A percentile compares a stretch with the other conserved stretches of the same genome.
These are phyloP conservation scores for Halichoerus grypus DNA, from an alignment of 2,113 vertebrate genomes.

Conservation along the genomic window DNA sequence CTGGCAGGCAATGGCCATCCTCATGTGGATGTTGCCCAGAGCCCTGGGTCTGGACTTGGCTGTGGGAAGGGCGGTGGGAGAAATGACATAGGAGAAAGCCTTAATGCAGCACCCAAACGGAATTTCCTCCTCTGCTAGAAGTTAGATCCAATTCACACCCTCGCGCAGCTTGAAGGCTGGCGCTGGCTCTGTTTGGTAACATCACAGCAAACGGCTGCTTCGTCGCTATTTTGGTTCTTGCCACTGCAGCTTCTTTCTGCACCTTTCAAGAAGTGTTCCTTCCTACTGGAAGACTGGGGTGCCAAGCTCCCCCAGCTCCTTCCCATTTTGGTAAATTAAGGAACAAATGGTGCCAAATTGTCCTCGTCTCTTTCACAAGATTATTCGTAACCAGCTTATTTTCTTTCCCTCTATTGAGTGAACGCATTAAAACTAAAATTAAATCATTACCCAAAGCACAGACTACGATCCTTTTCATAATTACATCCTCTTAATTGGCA, in stretches of 20 bases:
- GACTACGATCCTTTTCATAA: constrained; percentile 84
- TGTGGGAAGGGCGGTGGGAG: not conserved
- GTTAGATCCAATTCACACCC: constrained; percentile 47
- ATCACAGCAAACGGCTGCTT: not conserved
- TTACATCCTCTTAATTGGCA: constrained; percentile 88
- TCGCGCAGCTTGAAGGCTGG: not conserved
- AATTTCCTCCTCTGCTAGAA: not conserved
- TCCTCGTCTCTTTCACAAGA: constrained; percentile 78
- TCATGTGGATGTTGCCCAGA: not conserved
- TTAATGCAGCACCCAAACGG: not conserved
- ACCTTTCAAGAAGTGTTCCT: constrained; percentile 72
- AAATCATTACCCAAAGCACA: constrained; percentile 86
- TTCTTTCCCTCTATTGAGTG: constrained; percentile 76
- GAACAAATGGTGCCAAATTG: constrained; percentile 83
- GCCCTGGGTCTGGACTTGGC: not conserved
- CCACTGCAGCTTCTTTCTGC: constrained; percentile 65
- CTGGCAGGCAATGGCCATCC: not conserved
- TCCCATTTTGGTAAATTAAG: constrained; percentile 85
- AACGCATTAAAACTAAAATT: constrained; percentile 85
- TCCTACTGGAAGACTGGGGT: constrained; percentile 78
- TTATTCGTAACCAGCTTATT: constrained; percentile 82
- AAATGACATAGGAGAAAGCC: not conserved
- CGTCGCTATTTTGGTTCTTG: constrained; percentile 67
- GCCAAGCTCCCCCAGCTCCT: constrained; percentile 78
- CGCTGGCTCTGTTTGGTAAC: constrained; percentile 70